phyloP scores from a whole-genome alignment of 2,888 invertebrate species.

The Alviniconcha strummeri region DNA sequence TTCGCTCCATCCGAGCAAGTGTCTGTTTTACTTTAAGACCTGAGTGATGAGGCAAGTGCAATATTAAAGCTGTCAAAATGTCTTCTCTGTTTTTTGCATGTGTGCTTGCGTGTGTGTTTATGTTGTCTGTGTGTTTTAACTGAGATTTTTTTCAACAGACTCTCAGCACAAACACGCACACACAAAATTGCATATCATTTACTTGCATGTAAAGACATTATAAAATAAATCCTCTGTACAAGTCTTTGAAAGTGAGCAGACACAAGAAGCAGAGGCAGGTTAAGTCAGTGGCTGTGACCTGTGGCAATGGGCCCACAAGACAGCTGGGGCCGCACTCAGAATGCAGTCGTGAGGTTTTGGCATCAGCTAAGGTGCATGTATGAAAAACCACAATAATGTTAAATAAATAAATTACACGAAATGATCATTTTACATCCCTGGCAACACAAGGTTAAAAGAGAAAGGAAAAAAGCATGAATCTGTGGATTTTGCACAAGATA shows the following conservation, averaged over 20 bases:
- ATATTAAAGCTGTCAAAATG: slow-evolving; percentile 25
- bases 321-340: background rate
- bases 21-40: slow-evolving; percentile 25
- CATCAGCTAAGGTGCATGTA: background rate
- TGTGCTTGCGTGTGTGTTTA: background rate
- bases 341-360: slow-evolving; percentile 7
- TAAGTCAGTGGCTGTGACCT: slow-evolving; percentile 21
- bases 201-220: slow-evolving; percentile 34
- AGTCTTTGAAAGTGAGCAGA: slow-evolving; percentile 26
- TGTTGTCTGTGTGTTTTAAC: too few species aligned
- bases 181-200: slow-evolving; percentile 32
- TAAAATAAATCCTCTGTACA: slow-evolving; percentile 29
- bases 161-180: background rate
- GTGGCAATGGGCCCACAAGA: background rate
- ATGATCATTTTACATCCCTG: slow-evolving; percentile 27
- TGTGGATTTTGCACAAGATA: too few species aligned
- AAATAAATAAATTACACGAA: slow-evolving; percentile 26
- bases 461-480: too few species aligned
- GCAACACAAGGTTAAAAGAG: background rate
- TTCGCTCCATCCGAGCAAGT: slow-evolving; percentile 10
- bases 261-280: slow-evolving; percentile 1
- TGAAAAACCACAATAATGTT: background rate
- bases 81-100: background rate
- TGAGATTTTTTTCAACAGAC: too few species aligned
- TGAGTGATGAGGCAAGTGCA: slow-evolving; percentile 35